Percentiles rank a stretch among this genome's conserved stretches.
Evolutionary conservation across 2,888 invertebrate species (phyloP).

Genomic region (Perdita meconis): DNA sequence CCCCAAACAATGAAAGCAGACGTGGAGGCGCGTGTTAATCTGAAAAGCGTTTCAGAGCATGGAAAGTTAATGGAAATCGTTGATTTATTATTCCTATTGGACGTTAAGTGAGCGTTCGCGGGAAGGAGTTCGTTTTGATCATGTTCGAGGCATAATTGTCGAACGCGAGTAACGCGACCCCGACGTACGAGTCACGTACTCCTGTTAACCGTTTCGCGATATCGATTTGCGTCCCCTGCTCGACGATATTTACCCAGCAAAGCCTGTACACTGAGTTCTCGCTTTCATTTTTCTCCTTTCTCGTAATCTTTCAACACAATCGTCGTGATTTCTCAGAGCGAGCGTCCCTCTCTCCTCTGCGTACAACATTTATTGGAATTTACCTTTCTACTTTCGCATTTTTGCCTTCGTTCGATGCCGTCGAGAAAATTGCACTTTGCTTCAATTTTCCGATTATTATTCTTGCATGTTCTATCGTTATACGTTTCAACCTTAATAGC

Average conservation of each 20-base stretch:
- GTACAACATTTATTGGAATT: not conserved
- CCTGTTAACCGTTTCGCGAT: conserved; percentile 44
- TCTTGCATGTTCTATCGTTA: not conserved
- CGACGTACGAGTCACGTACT: conserved; percentile 44
- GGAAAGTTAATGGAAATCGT: conserved; percentile 13
- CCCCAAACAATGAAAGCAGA: no score
- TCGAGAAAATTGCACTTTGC: not conserved
- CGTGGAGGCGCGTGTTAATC: conserved; percentile 33
- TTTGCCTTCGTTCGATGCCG: not conserved
- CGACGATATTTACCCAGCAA: no score
- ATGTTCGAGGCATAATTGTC: conserved; percentile 36
- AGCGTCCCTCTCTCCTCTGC: no score
- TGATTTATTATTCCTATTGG: conserved; percentile 25
- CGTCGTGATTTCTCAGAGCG: not conserved
- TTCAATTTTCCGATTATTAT: not conserved
- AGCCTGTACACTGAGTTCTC: no score
- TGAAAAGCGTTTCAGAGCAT: conserved; percentile 32
- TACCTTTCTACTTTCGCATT: not conserved
- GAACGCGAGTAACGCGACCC: conserved; percentile 40
- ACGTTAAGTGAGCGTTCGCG: conserved; percentile 25
- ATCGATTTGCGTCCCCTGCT: conserved; percentile 31
- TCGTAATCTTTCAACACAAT: conserved; percentile 12
- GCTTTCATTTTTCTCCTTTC: not conserved
- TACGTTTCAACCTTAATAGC: not conserved
- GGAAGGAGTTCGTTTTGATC: conserved; percentile 33